Evolutionary conservation across 1,140 invertebrate species (phyloP).

Genomic region (Thalassaphorura encarpata): DNA sequence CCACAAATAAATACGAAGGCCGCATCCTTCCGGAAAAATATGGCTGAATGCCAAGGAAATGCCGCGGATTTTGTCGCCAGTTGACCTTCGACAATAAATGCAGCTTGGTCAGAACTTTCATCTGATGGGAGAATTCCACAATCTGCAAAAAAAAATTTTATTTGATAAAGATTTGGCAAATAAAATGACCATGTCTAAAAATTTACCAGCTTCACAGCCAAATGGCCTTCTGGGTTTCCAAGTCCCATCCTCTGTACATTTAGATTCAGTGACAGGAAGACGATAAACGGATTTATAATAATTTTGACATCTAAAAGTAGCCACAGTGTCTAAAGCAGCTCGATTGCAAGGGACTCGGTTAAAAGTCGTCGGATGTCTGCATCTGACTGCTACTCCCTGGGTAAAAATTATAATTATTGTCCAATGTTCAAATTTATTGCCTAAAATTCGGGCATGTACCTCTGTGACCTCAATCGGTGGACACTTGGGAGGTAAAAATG

Average conservation of each 20-base stretch:
- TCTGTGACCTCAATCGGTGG: too few species aligned
- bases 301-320: constrained; percentile 3
- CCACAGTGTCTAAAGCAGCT: not conserved
- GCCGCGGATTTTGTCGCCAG: not conserved
- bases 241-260: constrained; percentile 10
- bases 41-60: constrained; percentile 13
- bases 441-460: too few species aligned
- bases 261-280: not conserved
- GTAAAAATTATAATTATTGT: too few species aligned
- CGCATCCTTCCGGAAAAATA: not conserved
- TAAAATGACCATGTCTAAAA: not conserved
- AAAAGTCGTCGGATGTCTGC: not conserved
- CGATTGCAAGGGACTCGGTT: not conserved
- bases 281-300: constrained; percentile 4
- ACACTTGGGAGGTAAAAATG: too few species aligned
- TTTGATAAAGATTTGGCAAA: not conserved
- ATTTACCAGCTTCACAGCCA: constrained; percentile 10
- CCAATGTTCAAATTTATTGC: too few species aligned
- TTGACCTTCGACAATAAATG: constrained; percentile 9
- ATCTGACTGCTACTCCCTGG: constrained; percentile 4
- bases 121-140: too few species aligned
- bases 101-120: not conserved
- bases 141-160: constrained; percentile 2
- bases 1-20: constrained; percentile 7
- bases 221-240: constrained; percentile 10